Evolutionary conservation across 1,140 invertebrate species (phyloP).

Genomic region (Polypedilum pembai): DNA sequence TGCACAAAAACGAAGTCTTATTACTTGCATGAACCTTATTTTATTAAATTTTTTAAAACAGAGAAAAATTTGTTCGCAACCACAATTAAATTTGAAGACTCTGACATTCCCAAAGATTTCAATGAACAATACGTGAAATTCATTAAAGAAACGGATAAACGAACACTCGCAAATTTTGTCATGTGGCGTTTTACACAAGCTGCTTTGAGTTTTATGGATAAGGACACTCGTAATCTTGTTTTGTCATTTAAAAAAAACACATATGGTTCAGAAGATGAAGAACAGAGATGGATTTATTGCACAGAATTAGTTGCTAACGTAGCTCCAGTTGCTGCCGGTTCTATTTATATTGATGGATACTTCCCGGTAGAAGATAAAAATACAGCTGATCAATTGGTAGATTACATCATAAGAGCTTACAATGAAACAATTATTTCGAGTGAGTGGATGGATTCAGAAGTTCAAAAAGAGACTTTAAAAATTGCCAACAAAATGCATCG

Average conservation of each 20-base stretch:
- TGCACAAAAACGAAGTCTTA: no score
- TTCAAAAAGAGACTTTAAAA: conserved; percentile 61
- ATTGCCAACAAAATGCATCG: conserved; percentile 68
- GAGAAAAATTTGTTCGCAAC: no score
- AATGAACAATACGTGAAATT: not conserved
- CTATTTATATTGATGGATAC: not conserved
- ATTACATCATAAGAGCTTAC: conserved; percentile 62
- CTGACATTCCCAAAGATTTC: not conserved
- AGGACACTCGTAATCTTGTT: not conserved
- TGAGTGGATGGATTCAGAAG: conserved; percentile 78
- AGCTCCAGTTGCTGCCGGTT: not conserved
- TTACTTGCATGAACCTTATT: no score
- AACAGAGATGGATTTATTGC: not conserved
- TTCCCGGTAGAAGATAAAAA: not conserved
- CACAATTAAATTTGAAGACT: not conserved
- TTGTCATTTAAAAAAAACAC: not conserved
- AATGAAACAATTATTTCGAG: conserved; percentile 58
- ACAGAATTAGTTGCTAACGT: not conserved
- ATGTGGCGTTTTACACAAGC: not conserved
- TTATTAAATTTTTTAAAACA: no score
- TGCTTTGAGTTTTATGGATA: not conserved
- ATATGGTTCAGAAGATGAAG: not conserved
- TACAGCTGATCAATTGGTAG: not conserved
- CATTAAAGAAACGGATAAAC: not conserved
- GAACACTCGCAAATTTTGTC: not conserved